Evolutionary conservation across 2,797 vertebrate species (phyloP), one percentile per base, ranked within the genome.

Genomic region (Oophaga sylvatica): DNA sequence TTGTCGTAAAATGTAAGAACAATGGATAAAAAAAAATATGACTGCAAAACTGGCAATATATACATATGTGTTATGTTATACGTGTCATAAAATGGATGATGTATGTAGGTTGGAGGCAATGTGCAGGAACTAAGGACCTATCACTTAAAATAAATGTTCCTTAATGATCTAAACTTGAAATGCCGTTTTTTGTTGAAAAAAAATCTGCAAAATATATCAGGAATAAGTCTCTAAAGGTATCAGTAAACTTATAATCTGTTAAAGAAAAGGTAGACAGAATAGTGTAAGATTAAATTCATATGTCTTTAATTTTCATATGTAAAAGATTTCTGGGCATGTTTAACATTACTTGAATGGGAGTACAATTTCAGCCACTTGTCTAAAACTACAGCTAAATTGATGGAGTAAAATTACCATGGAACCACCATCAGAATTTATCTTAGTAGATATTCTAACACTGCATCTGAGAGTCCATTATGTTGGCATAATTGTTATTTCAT

Each of bases 131-230:
- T 77, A 4, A 77, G 73, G 48, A 16, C 20, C 73, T 13, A 77
- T 77, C 75, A 77, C 75, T 76, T 77, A 77, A 53, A 77, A 26
- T 77, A 77, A 77, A 77, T 77, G 75, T 26, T 77, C 75, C 75
- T 48, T 56, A 56, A 77, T 56, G 75, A 77, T 41, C 45, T 26
- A 77, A 2, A 56, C 22, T 7, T 26, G 48, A 56, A 77, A 6
- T 56, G 20, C 22, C 17, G 75, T 16, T 56, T 75, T 76, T 26
- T 15, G 73, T 77, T 41, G 3, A 6, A 6, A 53, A 77, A 56
- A 56, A 56, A 56, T 77, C 48, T 56, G 75, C 22, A 77, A 77
- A 56, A 77, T 77, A 77, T 77, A 56, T 77, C 75, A 77, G 48
- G 75, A 77, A 77, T 12, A 56, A n/a, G 75, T 56, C 75, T 77